phyloP scores from a whole-genome alignment of 37 sponge, comb jelly and placozoan genomes.

The Crambe crambe region DNA sequence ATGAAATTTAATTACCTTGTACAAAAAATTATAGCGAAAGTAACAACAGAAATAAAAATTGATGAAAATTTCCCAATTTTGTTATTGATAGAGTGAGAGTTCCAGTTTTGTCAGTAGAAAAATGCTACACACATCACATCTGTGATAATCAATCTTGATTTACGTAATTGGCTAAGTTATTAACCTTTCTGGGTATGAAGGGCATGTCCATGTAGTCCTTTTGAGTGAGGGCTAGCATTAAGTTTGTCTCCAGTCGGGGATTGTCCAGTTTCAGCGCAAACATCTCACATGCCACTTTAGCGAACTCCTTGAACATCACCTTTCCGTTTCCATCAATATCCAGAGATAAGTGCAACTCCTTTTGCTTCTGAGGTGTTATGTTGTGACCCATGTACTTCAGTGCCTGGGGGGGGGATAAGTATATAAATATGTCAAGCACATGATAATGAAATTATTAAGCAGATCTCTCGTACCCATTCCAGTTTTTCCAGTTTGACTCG shows the following conservation, averaged over 20 bases:
- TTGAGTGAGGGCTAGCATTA: slow-evolving; percentile 54
- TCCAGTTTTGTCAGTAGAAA: background rate
- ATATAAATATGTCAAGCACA: background rate
- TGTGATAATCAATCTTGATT: background rate
- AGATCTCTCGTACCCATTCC: too few relatives aligned
- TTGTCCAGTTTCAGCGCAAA: slow-evolving; percentile 68
- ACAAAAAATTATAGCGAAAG: too few relatives aligned
- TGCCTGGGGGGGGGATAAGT: slow-evolving; percentile 29
- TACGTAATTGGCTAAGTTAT: background rate
- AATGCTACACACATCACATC: too few relatives aligned
- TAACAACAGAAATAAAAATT: too few relatives aligned
- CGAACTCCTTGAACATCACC: slow-evolving; percentile 67
- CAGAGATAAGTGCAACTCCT: slow-evolving; percentile 28
- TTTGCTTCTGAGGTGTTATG: slow-evolving; percentile 36
- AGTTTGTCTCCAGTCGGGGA: slow-evolving; percentile 38
- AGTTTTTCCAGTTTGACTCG: slow-evolving; percentile 59
- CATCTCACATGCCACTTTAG: slow-evolving; percentile 60
- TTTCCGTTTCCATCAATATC: slow-evolving; percentile 63
- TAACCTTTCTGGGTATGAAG: slow-evolving; percentile 35
- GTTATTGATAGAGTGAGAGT: too few relatives aligned
- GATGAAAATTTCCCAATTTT: too few relatives aligned
- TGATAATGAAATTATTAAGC: background rate
- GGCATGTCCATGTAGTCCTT: slow-evolving; percentile 62
- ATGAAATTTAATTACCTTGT: too few relatives aligned
- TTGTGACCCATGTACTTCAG: slow-evolving; percentile 62